Evolutionary conservation across 2,888 invertebrate genomes (phyloP).

Genomic region (Zelleria hepariella): DNA sequence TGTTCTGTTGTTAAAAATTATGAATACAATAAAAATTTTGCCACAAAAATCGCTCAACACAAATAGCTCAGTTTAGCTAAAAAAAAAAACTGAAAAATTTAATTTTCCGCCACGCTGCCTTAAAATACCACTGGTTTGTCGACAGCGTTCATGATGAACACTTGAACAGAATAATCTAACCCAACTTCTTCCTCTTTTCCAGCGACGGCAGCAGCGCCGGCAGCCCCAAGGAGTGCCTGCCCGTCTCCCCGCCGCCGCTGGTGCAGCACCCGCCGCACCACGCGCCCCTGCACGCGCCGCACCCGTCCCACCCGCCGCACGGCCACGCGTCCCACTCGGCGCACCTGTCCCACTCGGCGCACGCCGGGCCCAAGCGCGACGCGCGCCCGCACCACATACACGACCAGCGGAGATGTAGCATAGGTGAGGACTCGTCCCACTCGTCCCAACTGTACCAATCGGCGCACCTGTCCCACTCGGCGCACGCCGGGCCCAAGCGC

Average conservation of each 20-base stretch:
- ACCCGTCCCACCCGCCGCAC: conserved; percentile 13
- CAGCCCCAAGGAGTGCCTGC: conserved; percentile 62
- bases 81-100: too few relatives aligned
- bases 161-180: not conserved
- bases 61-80: too few relatives aligned
- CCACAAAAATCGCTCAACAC: too few relatives aligned
- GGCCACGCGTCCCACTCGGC: conserved; percentile 17
- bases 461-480: not conserved
- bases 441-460: not conserved
- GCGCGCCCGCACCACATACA: not conserved
- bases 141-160: not conserved
- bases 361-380: conserved; percentile 8
- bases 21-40: too few relatives aligned
- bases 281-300: conserved; percentile 20
- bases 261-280: conserved; percentile 21
- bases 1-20: too few relatives aligned
- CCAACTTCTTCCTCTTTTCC: conserved; percentile 7
- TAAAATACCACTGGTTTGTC: too few relatives aligned
- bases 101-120: too few relatives aligned
- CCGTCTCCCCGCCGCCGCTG: conserved; percentile 51
- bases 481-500: not conserved
- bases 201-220: conserved; percentile 67
- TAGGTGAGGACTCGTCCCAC: not conserved
- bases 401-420: conserved; percentile 1
- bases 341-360: conserved; percentile 17